Evolutionary conservation across 2,888 invertebrate genomes (phyloP).

Genomic region (Plebejus argus): DNA sequence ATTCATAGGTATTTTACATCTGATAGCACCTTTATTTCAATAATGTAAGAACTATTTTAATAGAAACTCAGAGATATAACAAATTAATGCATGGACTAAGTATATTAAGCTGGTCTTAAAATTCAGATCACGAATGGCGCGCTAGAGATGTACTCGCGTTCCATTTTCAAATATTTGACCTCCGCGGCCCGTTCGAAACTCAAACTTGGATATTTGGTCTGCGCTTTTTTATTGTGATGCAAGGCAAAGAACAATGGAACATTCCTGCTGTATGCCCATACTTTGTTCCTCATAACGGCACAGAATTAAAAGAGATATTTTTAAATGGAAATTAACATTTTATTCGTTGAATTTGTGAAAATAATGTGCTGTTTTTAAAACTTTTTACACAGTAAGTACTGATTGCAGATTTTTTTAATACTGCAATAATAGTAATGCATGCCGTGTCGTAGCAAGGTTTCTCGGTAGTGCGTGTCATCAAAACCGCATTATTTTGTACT

Average conservation of each 20-base stretch:
- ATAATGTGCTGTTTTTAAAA: background rate
- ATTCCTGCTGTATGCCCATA: constrained; percentile 12
- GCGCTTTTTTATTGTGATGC: constrained; percentile 11
- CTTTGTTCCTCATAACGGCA: constrained; percentile 25
- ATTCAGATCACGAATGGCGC: constrained; percentile 45
- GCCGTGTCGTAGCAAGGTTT: background rate
- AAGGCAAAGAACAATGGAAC: constrained; percentile 3
- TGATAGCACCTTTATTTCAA: background rate
- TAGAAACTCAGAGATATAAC: background rate
- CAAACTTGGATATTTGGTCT: constrained; percentile 22
- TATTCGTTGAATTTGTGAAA: background rate
- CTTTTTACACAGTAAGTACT: background rate
- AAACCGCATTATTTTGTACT: constrained; percentile 14
- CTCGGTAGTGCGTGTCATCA: constrained; percentile 13
- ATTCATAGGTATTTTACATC: background rate
- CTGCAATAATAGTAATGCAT: background rate
- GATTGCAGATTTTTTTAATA: background rate
- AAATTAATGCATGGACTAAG: background rate
- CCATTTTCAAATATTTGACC: constrained; percentile 58
- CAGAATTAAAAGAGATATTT: constrained; percentile 18
- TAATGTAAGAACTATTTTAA: background rate
- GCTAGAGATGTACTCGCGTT: constrained; percentile 46
- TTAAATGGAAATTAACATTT: background rate
- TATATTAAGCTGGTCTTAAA: constrained; percentile 37
- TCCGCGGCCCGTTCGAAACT: constrained; percentile 49